Evolutionary conservation across 2,888 invertebrate genomes (phyloP), one percentile per base, ranked within the genome.

Genomic region (Rhagonycha lutea): DNA sequence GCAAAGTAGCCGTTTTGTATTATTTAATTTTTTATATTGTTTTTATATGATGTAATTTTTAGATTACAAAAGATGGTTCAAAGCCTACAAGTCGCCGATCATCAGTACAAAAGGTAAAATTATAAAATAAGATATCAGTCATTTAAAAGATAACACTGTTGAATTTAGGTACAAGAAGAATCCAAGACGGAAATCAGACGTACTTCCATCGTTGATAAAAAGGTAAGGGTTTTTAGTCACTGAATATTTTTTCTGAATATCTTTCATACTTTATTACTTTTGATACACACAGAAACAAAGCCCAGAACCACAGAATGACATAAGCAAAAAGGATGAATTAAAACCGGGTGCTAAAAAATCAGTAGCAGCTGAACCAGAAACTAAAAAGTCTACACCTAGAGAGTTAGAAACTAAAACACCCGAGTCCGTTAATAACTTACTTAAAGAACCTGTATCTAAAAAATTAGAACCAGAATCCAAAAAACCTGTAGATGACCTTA

Each of bases 151-250:
- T n/a, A 47, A 47, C 68, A 78, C 79, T 24, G 70, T 80, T 74
- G 75, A 70, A 73, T 72, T 73, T 78, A 86, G 86, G 81, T 83
- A 70, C 87, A 89, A 79, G 89, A 89, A 82, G 89, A 89, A 84
- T 83, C 85, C 61, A 89, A 84, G 79, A 85, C 87, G 71, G 89
- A 90, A 81, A 89, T 89, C 79, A 88, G 88, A 79, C 86, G 89
- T 69, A 88, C 89, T 23, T 89, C 89, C 28, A 81, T 88, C 47
- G 82, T 86, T 32, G 89, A 88, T 69, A 88, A 88, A 60, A 87
- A 87, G 83, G 87, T 86, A 81, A 86, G 86, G 84, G 83, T 84
- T 83, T 77, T 79, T 65, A 65, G 14, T 61, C 3, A 23, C 24
- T 23, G 61, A 29, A 29, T 10, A 61, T 7, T 10, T 47, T 47